phyloP scores from a whole-genome alignment of 2,888 invertebrate species.

The Entomobrya proxima region DNA sequence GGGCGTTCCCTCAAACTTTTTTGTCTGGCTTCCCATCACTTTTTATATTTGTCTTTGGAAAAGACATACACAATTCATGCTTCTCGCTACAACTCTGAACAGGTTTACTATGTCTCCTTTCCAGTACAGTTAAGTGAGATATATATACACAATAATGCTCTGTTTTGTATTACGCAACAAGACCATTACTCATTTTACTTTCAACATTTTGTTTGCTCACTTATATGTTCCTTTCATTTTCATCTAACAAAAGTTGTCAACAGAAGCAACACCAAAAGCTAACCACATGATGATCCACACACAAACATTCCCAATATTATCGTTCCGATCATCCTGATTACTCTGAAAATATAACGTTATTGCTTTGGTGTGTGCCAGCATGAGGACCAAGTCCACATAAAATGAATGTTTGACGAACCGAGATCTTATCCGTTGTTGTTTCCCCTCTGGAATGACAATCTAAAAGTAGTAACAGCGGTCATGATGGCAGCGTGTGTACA shows the following conservation, averaged over 20 bases:
- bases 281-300: not conserved
- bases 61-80: too few species aligned
- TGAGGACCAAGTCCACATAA: conserved; percentile 21
- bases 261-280: not conserved
- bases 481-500: not conserved
- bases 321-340: conserved; percentile 10
- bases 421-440: conserved; percentile 28
- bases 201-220: not conserved
- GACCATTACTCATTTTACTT: too few species aligned
- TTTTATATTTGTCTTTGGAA: too few species aligned
- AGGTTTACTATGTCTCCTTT: too few species aligned
- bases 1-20: too few species aligned
- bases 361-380: not conserved
- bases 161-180: too few species aligned
- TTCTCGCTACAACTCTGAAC: too few species aligned
- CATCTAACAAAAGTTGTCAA: not conserved
- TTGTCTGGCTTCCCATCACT: too few species aligned
- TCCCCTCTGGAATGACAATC: conserved; percentile 7
- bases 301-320: not conserved
- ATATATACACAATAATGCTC: too few species aligned
- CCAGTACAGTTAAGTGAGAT: too few species aligned
- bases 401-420: conserved; percentile 48
- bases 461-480: not conserved
- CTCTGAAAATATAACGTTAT: not conserved
- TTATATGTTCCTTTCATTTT: not conserved